Evolutionary conservation across 2,888 invertebrate genomes (phyloP).

Genomic region (Aspidiotus rigidus): DNA sequence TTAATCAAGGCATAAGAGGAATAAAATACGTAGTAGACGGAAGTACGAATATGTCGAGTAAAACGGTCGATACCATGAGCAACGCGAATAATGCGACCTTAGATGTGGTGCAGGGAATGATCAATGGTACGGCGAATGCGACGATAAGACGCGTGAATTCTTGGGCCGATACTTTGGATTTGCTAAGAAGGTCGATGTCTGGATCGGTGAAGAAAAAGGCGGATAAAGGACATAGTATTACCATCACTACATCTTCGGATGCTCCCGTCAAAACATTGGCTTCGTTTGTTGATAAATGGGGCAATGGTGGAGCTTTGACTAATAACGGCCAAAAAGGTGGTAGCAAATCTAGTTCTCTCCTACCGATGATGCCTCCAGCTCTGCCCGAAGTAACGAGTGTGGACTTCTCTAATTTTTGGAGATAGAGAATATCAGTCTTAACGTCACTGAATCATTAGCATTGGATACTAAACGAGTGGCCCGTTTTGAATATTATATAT

Average conservation of each 20-base stretch:
- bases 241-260: constrained; percentile 15
- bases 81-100: neutral
- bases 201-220: neutral
- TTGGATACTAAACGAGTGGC: too few relatives aligned
- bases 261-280: constrained; percentile 9
- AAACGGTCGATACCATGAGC: neutral
- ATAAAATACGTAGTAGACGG: constrained; percentile 12
- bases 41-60: neutral
- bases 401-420: constrained; percentile 15
- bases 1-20: constrained; percentile 6
- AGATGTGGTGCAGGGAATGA: constrained; percentile 9
- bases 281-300: constrained; percentile 5
- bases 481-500: too few relatives aligned
- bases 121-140: neutral
- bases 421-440: neutral
- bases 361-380: neutral
- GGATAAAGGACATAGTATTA: constrained; percentile 23
- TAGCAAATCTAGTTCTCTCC: too few relatives aligned
- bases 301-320: neutral
- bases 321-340: too few relatives aligned
- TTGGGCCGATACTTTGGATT: neutral
- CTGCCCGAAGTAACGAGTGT: constrained; percentile 11
- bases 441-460: too few relatives aligned
- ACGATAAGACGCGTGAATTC: neutral
- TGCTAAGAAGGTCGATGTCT: constrained; percentile 14